These are phyloP conservation scores for Fopius arisanus DNA, from an alignment of 1,140 invertebrate species.

Conservation along the genomic window DNA sequence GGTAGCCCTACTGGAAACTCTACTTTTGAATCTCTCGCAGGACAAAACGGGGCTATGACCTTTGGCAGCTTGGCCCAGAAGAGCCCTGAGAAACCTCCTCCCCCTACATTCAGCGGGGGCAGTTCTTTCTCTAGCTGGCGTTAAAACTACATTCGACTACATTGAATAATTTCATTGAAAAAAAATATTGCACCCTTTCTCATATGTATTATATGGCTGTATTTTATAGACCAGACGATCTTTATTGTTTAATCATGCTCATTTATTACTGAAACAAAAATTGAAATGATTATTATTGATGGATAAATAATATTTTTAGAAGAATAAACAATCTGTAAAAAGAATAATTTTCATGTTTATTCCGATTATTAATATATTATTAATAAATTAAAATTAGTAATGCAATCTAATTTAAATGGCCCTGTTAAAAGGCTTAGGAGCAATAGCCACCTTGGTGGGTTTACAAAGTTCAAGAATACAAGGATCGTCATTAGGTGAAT, in stretches of 20 bases:
- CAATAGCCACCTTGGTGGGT: conserved; percentile 87
- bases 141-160: too few relatives aligned
- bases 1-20: conserved; percentile 47
- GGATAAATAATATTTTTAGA: neutral
- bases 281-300: neutral
- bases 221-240: neutral
- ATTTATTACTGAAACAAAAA: neutral
- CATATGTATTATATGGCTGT: neutral
- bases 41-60: conserved; percentile 53
- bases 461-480: conserved; percentile 86
- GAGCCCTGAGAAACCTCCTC: conserved; percentile 49
- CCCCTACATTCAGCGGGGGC: conserved; percentile 54
- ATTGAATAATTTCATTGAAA: too few relatives aligned
- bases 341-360: too few relatives aligned
- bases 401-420: too few relatives aligned
- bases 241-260: neutral
- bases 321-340: too few relatives aligned
- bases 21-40: conserved; percentile 57
- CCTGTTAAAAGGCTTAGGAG: conserved; percentile 86
- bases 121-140: conserved; percentile 61
- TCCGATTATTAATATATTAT: too few relatives aligned
- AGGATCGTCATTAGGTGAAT: conserved; percentile 68
- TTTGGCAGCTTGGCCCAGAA: conserved; percentile 61
- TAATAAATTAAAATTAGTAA: too few relatives aligned
- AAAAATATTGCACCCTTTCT: too few relatives aligned